Evolutionary conservation across 2,113 vertebrate species (phyloP), one percentile per base, ranked within the genome.

Genomic region (Cyprinodon variegatus): DNA sequence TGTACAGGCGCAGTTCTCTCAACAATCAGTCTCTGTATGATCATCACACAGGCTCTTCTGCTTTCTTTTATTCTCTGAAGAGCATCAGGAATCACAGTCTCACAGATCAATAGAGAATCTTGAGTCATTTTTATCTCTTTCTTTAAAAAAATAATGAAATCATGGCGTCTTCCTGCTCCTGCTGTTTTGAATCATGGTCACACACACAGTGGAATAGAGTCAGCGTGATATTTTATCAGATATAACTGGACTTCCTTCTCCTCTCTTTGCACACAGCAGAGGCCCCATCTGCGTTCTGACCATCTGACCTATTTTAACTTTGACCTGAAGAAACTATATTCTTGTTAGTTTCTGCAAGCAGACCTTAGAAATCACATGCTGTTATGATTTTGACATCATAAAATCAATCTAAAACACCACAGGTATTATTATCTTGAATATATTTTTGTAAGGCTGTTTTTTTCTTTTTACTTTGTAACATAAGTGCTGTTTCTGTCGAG

Each of bases 1-100:
- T 68, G 40, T 79, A 81, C 59, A 43, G 61, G 39, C 53, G 14
- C 15, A 22, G 29, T 14, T 62, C 67, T 71, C 10, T 40, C 20
- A 70, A 61, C 60, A 77, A 61, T 29, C 3, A 67, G 11, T 64
- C 3, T 6, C n/a, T 57, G 50, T 57, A 53, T 62, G 10, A 3
- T 22, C 64, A 48, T 37, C 46, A 53, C n/a, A 60, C 62, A 70
- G 36, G 65, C 45, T 48, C 36, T 62, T 45, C 37, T 60, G n/a
- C 71, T 72, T 66, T 20, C 8, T 48, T 20, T 71, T 20, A 37
- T 60, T 70, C 5, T 65, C 20, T 14, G 20, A 50, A 8, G 38
- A 11, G n/a, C 59, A 46, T 37, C 46, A 64, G 20, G 37, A 37
- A 63, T 37, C 50, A 40, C 40, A 29, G 59, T 41, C n/a, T n/a